Evolutionary conservation across 2,797 vertebrate species (phyloP), one percentile per base, ranked within the genome.

Genomic region (Ceyx erithaca): DNA sequence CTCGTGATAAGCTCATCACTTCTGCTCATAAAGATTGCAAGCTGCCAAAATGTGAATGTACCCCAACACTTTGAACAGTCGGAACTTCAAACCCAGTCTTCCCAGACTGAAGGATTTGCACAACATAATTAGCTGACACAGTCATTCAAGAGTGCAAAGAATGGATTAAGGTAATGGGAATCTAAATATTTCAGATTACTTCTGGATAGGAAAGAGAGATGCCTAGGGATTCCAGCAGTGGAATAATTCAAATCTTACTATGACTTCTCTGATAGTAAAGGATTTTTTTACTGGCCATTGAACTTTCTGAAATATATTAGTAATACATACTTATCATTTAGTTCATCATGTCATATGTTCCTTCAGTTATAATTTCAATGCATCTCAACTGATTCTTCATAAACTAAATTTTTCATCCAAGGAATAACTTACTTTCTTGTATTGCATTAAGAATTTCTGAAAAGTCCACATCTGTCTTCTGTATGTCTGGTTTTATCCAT

Each of bases 391-490:
- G 63, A 77, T 63, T 89, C 67, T 91, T 77, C 4, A 2, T 57
- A 85, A 25, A 77, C 48, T 51, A 17, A 46, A 86, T 83, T 96
- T 96, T 93, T 91, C 90, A 96, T 87, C 72, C 59, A 86, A 95
- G 90, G 57, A 92, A 77, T 85, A 95, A 98, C 97, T 98, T 98
- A 98, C 98, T 98, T 98, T 98, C 98, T 97, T 98, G 97, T 94
- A 98, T 97, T 97, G 97, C 97, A 97, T 97, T 98, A 97, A 98
- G 96, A 97, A 98, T 98, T 95, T 98, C 97, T 97, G 97, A 97
- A 97, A 98, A 98, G 95, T 98, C 97, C 97, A 97, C 96, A 94
- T 97, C 97, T 96, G 94, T 97, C 97, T 97, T 98, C 97, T 94
- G 95, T 71, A 89, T 94, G 31, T 97, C 97, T 93, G 96, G 94